Evolutionary conservation across 2,888 invertebrate genomes (phyloP).

Genomic region (Exephanes ischioxanthus): DNA sequence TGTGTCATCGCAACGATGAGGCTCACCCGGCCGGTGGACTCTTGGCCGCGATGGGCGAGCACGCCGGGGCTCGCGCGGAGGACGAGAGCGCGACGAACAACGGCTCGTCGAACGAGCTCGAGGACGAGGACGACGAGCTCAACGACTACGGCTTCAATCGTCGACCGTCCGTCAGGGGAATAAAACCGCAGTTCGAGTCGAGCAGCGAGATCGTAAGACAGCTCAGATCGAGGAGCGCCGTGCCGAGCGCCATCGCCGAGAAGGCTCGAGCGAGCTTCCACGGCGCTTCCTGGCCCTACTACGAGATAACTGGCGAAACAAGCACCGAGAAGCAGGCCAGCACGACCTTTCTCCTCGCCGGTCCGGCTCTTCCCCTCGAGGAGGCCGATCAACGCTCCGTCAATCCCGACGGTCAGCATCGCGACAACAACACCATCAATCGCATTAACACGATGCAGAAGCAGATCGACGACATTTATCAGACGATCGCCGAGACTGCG

Average conservation of each 20-base stretch:
- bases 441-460: conserved; percentile 82
- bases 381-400: conserved; percentile 54
- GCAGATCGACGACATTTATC: conserved; percentile 82
- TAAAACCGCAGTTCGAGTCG: conserved; percentile 94
- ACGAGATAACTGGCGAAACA: conserved; percentile 63
- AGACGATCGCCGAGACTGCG: conserved; percentile 81
- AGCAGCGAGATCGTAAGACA: conserved; percentile 93
- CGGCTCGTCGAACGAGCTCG: conserved; percentile 89
- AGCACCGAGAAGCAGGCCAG: conserved; percentile 41
- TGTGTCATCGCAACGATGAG: conserved; percentile 36
- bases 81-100: conserved; percentile 86
- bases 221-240: conserved; percentile 89
- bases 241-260: conserved; percentile 74
- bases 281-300: conserved; percentile 70
- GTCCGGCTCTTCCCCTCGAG: conserved; percentile 37
- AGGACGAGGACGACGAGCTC: conserved; percentile 96
- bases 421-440: conserved; percentile 79
- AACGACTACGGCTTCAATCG: conserved; percentile 96
- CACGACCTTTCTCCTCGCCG: conserved; percentile 60
- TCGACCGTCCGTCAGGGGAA: conserved; percentile 95
- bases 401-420: conserved; percentile 67
- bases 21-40: neutral
- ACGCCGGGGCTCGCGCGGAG: conserved; percentile 40
- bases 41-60: neutral
- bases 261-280: conserved; percentile 73